Evolutionary conservation across 2,797 vertebrate genomes (phyloP).

Genomic region (Poecilia wingei): DNA sequence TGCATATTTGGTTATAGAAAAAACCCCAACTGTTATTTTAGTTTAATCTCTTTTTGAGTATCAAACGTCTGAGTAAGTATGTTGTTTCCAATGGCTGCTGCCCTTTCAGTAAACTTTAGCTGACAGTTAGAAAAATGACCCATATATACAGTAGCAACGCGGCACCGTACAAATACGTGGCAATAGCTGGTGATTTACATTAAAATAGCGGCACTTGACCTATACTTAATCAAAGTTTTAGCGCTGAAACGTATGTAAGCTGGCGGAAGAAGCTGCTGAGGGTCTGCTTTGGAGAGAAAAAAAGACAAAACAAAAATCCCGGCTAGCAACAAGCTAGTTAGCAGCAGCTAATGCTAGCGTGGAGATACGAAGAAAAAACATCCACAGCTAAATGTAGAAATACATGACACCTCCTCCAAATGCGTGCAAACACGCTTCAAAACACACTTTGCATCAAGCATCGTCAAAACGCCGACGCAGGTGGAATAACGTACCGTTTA

Average conservation of each 20-base stretch:
- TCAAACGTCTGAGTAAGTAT: neutral
- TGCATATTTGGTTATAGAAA: neutral
- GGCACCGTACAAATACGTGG: neutral
- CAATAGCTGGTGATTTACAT: neutral
- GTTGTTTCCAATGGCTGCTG: neutral
- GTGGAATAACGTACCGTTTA: constrained; percentile 60
- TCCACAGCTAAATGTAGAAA: constrained; percentile 12
- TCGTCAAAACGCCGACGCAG: neutral
- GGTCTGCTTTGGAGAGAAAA: neutral
- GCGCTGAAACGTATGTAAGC: neutral
- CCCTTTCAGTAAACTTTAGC: neutral
- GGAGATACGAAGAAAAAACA: constrained; percentile 12
- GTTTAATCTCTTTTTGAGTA: neutral
- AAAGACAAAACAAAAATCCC: neutral
- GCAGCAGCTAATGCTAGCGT: constrained; percentile 51
- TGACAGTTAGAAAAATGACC: constrained; percentile 1
- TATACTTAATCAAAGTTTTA: neutral
- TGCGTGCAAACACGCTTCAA: too few relatives aligned
- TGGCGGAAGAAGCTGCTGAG: neutral
- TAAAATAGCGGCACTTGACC: neutral
- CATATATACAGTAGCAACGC: neutral
- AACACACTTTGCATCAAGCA: rapidly evolving
- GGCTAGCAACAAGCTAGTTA: constrained; percentile 34
- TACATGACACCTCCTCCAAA: constrained; percentile 34
- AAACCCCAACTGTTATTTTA: neutral